Base-by-base conservation (phyloP, 2,797 vertebrate species). In the Notolabrus celidotus region DNA sequence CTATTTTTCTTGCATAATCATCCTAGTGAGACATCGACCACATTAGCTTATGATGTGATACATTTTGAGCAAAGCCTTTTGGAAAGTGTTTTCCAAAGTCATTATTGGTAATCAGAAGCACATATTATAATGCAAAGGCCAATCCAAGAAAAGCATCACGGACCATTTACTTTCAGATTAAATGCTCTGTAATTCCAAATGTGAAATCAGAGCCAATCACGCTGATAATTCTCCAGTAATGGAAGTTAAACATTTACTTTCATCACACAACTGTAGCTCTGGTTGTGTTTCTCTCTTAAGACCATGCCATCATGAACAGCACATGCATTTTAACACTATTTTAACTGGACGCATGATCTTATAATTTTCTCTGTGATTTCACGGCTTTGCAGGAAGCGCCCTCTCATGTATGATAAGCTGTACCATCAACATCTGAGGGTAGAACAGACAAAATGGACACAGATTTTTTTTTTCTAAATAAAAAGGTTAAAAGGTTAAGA, bases 91-190 rank as follows among this genome's bases (percentile, higher is more conserved):
- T 88, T 83, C 80, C 71, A 42, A 80, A 66, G 65, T 86, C 88
- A 77, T 90, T 89, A 89, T 80, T 33, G 58, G 77, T 77, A 90
- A 92, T 92, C 89, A 90, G 62, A 84, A 71, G 55, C 81, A 88
- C 81, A 89, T 85, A 85, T 84, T 89, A 74, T 66, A 77, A 68
- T 63, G 23, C n/a, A 38, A 58, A 39, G 56, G 25, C 17, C 15
- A 20, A 53, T 88, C 89, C 91, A 93, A 92, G 81, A 88, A 91
- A 91, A 91, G 80, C 89, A 93, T 58, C 31, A 55, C 16, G 67
- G 79, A 55, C 78, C 80, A 83, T 90, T 89, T 78, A 77, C 60
- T 61, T 80, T 74, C 73, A 67, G 67, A 80, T 86, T 86, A 78
- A 80, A 83, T 66, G 51, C 23, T 61, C 34, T 83, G 80, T 79